A percentile compares a stretch with the other conserved stretches of the same genome.
phyloP scores from a whole-genome alignment of 53 echinoderm and acorn worm genomes.

The Henricia sp. region DNA sequence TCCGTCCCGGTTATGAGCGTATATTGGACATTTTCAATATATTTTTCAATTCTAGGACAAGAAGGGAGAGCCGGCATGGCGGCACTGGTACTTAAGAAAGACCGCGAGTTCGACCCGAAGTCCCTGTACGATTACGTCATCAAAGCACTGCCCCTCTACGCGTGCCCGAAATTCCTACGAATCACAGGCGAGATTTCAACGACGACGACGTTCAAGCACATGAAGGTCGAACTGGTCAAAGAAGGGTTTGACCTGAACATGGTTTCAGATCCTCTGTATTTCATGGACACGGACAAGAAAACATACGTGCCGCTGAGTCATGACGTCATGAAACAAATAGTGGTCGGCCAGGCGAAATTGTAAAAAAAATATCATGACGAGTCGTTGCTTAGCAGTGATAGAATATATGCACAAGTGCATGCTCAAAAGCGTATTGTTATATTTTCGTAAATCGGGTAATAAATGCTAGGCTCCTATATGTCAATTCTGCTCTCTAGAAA shows the following conservation, averaged over 20 bases:
- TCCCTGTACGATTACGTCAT: constrained; percentile 27
- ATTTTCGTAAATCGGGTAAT: too few species aligned
- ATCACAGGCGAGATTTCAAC: constrained; percentile 32
- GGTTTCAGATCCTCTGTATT: constrained; percentile 45
- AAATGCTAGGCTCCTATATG: too few species aligned
- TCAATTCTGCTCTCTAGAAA: too few species aligned
- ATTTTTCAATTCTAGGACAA: background rate
- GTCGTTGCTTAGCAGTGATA: too few species aligned
- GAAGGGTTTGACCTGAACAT: constrained; percentile 52
- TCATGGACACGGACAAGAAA: constrained; percentile 19
- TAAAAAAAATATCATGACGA: background rate
- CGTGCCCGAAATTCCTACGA: constrained; percentile 64
- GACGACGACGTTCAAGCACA: constrained; percentile 60
- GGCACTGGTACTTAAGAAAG: constrained; percentile 16
- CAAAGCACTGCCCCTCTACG: constrained; percentile 44
- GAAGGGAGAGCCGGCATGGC: constrained; percentile 59
- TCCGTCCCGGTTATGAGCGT: too few species aligned
- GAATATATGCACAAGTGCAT: too few species aligned
- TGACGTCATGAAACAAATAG: background rate
- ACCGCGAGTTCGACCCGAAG: constrained; percentile 8
- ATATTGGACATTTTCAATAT: too few species aligned
- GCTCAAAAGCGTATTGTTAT: too few species aligned
- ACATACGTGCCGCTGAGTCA: constrained; percentile 47
- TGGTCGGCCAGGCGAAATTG: constrained; percentile 17
- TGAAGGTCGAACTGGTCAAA: constrained; percentile 31